phyloP scores from a whole-genome alignment of 2,797 vertebrate species.

The Enteromius radiatus region DNA sequence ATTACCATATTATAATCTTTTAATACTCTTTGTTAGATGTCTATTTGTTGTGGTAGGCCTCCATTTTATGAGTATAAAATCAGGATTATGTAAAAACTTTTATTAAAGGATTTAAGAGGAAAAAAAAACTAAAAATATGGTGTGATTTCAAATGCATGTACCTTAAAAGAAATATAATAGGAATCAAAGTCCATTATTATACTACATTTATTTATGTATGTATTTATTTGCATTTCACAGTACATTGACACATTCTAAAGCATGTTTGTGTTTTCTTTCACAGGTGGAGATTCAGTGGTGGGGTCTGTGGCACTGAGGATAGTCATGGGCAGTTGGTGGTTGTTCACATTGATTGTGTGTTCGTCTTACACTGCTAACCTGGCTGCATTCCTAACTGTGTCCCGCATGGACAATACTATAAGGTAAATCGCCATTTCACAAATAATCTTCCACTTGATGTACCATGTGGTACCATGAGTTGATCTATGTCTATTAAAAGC shows the following conservation, averaged over 20 bases:
- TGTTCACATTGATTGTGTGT: conserved; percentile 96
- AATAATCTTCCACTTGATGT: background rate
- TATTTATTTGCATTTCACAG: background rate
- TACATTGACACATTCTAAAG: background rate
- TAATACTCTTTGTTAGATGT: conserved; percentile 19
- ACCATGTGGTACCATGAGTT: conserved; percentile 28
- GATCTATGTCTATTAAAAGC: conserved; percentile 19
- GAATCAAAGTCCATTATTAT: background rate
- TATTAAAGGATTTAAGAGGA: background rate
- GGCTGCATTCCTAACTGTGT: conserved; percentile 95
- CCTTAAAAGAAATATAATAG: background rate
- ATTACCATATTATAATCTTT: conserved; percentile 38
- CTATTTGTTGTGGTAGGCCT: background rate
- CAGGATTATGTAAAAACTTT: conserved; percentile 17
- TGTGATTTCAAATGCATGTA: background rate
- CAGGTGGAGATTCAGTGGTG: conserved; percentile 86
- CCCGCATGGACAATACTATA: conserved; percentile 95
- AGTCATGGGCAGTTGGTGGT: conserved; percentile 99
- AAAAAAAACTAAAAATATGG: background rate
- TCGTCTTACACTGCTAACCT: conserved; percentile 97
- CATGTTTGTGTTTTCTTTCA: conserved; percentile 16
- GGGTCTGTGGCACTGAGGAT: conserved; percentile 93
- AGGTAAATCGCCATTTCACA: conserved; percentile 76
- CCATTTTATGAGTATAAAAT: conserved; percentile 1
- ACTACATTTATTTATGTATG: background rate